Evolutionary conservation across 1,140 invertebrate species (phyloP).

Genomic region (Drosophila ambigua): DNA sequence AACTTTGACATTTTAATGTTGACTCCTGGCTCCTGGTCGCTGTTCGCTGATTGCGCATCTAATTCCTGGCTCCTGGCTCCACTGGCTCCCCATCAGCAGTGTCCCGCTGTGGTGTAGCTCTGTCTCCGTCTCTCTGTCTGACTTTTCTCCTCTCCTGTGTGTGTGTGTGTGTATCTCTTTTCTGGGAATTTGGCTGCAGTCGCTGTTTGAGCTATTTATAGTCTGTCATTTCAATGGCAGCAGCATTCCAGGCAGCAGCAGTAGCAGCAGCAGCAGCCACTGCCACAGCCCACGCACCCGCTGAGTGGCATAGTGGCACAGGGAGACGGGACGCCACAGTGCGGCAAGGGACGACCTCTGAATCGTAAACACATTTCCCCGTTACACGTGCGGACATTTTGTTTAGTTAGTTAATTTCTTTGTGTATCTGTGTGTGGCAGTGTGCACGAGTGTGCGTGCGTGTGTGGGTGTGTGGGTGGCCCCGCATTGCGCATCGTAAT

Average conservation of each 20-base stretch:
- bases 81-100: too few species aligned
- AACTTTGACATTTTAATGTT: slow-evolving; percentile 4
- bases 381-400: slow-evolving; percentile 76
- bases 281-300: slow-evolving; percentile 5
- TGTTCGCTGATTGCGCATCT: too few species aligned
- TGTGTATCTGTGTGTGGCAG: slow-evolving; percentile 15
- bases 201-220: slow-evolving; percentile 65
- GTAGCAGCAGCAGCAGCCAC: neutral
- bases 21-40: neutral
- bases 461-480: slow-evolving; percentile 23
- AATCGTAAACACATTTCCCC: slow-evolving; percentile 69
- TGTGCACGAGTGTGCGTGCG: neutral
- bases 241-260: slow-evolving; percentile 43
- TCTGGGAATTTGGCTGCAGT: slow-evolving; percentile 64
- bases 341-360: neutral
- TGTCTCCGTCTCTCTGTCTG: neutral
- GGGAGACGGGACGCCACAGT: too few species aligned
- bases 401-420: slow-evolving; percentile 50
- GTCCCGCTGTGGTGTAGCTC: too few species aligned
- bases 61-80: too few species aligned
- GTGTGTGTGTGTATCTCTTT: slow-evolving; percentile 39
- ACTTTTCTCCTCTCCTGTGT: slow-evolving; percentile 6
- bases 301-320: too few species aligned
- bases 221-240: slow-evolving; percentile 67
- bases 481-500: slow-evolving; percentile 38